These are phyloP conservation scores for Ligdia adustata DNA, from an alignment of 2,888 invertebrate genomes.

Conservation along the genomic window DNA sequence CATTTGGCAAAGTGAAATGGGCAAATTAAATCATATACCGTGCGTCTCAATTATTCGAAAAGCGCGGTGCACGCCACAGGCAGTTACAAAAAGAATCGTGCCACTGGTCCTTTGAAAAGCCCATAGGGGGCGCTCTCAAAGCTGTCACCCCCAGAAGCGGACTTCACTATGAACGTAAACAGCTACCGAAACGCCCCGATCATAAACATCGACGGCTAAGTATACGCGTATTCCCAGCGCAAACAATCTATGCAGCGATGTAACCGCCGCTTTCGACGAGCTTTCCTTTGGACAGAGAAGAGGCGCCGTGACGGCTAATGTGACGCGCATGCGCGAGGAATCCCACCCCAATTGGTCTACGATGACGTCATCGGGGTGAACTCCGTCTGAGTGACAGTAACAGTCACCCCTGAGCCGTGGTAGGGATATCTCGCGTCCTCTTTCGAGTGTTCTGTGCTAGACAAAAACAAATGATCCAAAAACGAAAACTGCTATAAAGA, in stretches of 20 bases:
- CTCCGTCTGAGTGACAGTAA: conserved; percentile 76
- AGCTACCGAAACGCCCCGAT: conserved; percentile 47
- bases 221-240: conserved; percentile 32
- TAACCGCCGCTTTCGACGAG: conserved; percentile 47
- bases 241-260: conserved; percentile 63
- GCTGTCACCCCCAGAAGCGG: conserved; percentile 78
- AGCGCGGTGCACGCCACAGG: conserved; percentile 66
- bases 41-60: conserved; percentile 79
- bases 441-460: conserved; percentile 36
- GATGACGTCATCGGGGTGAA: conserved; percentile 83
- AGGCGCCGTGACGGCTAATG: conserved; percentile 76
- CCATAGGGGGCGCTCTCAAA: conserved; percentile 76
- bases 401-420: conserved; percentile 77
- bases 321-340: conserved; percentile 71
- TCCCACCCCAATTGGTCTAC: conserved; percentile 79
- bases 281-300: conserved; percentile 50
- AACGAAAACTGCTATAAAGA: conserved; percentile 48
- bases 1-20: conserved; percentile 64
- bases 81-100: conserved; percentile 75
- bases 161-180: conserved; percentile 64
- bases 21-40: conserved; percentile 80
- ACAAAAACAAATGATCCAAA: conserved; percentile 69
- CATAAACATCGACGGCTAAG: conserved; percentile 53
- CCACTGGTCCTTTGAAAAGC: conserved; percentile 79
- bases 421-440: conserved; percentile 63